Evolutionary conservation across 2,797 vertebrate genomes (phyloP).

Genomic region (Tokudaia muenninki): DNA sequence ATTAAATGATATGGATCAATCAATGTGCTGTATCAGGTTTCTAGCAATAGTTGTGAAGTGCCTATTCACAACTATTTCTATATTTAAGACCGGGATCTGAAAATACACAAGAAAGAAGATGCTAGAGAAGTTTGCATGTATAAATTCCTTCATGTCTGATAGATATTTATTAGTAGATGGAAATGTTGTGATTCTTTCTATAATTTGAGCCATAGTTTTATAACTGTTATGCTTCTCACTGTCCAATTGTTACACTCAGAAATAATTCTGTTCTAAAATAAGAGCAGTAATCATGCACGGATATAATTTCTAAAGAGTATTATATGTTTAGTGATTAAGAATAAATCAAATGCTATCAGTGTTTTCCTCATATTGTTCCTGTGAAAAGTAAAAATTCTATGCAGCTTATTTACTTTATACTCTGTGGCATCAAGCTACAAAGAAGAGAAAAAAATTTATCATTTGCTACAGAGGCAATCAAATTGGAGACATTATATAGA

Average conservation of each 20-base stretch:
- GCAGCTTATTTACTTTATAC: neutral
- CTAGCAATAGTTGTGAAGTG: neutral
- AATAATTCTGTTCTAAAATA: neutral
- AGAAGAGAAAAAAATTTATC: neutral
- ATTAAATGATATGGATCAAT: neutral
- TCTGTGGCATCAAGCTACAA: neutral
- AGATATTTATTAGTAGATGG: neutral
- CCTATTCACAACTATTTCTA: neutral
- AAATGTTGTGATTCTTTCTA: neutral
- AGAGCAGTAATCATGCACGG: neutral
- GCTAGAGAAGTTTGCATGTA: neutral
- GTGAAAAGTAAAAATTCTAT: neutral
- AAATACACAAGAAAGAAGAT: neutral
- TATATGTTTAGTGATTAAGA: neutral
- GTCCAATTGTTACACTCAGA: neutral
- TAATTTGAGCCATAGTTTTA: neutral
- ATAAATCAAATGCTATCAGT: neutral
- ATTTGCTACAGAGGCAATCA: neutral
- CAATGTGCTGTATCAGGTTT: neutral
- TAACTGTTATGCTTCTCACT: neutral
- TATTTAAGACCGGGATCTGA: neutral
- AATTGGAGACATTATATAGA: neutral
- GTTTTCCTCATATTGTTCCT: neutral
- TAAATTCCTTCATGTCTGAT: neutral
- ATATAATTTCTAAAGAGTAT: conserved; percentile 9